Base-by-base conservation (phyloP, 1,140 invertebrate species). In the Olivierus martensii region DNA sequence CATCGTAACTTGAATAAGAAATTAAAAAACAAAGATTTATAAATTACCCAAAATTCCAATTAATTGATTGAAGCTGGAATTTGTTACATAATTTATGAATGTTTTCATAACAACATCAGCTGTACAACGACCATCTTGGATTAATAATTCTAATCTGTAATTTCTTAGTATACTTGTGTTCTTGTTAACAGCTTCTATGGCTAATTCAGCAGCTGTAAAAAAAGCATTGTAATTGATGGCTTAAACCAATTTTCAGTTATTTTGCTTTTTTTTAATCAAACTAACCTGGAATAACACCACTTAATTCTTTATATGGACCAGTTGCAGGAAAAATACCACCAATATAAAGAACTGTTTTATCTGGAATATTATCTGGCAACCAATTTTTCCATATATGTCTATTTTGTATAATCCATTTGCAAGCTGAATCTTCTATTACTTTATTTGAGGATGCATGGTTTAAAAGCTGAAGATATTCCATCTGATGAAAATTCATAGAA, bases 321-420 rank as follows among this genome's bases (percentile, higher is more conserved):
- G 64, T 71, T 37, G 83, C 65, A 0, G 86, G 84, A 65, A 87
- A 87, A 59, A 88, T 84, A 2, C 84, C 84, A 42, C 82, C 83
- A 46, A 87, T 78, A 54, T 73, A 73, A 17, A 79, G 64, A 2
- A 71, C 65, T 3, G 61, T 70, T 59, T 77, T 77, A 39, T 73
- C 73, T 5, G 70, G 66, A 0, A 70, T 63, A 49, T 70, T 65
- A 2, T 60, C 62, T 0, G 73, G 75, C 46, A 74, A 66, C 81
- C 82, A 84, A 7, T 63, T 56, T 0, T 59, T 58, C 66, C 79
- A 75, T 2, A 69, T 67, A 17, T 67, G 52, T n/a, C 69, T 63
- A 61, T 81, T 75, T 2, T 71, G 58, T 11, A 59, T 67, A 41
- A 87, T 61, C 83, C 83, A 87, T 10, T 73, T 62, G 62, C 84